phyloP scores from a whole-genome alignment of 2,113 vertebrate species.

The Bucco capensis region DNA sequence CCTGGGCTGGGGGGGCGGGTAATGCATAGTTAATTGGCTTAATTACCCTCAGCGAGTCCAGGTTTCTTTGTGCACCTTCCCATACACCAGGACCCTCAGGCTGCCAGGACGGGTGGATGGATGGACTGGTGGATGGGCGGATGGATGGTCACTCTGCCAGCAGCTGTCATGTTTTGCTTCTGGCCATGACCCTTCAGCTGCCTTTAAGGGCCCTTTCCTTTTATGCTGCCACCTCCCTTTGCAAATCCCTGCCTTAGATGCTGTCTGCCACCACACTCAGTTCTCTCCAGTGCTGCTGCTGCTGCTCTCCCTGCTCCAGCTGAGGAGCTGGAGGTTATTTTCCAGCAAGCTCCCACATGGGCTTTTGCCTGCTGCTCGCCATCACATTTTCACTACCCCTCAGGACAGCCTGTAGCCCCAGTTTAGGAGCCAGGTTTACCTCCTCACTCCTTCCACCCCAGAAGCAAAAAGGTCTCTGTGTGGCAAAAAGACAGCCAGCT shows the following conservation, averaged over 20 bases:
- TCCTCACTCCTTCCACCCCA: neutral
- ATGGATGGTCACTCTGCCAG: neutral
- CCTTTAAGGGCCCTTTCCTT: neutral
- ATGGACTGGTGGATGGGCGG: neutral
- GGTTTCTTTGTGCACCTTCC: slow-evolving; percentile 34
- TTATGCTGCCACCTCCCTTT: neutral
- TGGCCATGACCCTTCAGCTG: neutral
- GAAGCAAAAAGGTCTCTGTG: neutral
- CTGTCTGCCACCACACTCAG: neutral
- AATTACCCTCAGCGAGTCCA: neutral
- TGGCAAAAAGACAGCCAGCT: neutral
- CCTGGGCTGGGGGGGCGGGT: neutral
- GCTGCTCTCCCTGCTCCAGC: fast-evolving
- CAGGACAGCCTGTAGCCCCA: neutral
- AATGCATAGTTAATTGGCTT: slow-evolving; percentile 42
- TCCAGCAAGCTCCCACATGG: neutral
- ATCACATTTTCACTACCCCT: neutral
- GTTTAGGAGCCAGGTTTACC: neutral
- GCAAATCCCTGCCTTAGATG: neutral
- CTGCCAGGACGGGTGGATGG: neutral
- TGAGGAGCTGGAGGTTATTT: neutral
- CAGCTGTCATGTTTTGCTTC: neutral
- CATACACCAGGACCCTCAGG: neutral
- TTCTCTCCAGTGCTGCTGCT: neutral
- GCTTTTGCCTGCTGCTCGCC: neutral